These are phyloP conservation scores for Meloidogyne floridensis DNA, from an alignment of 1,140 invertebrate genomes.

Conservation along the genomic window DNA sequence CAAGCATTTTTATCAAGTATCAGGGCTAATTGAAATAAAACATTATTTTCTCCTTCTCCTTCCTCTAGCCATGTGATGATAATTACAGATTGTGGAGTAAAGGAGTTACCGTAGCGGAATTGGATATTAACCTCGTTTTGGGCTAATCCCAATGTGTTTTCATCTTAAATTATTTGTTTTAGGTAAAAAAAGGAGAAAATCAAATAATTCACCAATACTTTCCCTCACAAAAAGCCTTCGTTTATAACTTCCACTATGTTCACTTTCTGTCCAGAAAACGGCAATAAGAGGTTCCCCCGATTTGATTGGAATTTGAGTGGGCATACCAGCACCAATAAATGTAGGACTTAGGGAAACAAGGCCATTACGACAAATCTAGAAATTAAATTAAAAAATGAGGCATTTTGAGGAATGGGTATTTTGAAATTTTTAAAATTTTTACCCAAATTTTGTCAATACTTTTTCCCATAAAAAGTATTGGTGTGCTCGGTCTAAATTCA, in stretches of 20 bases:
- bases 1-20: constrained; percentile 51
- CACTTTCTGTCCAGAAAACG: constrained; percentile 43
- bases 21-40: constrained; percentile 54
- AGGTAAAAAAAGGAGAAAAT: not conserved
- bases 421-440: constrained; percentile 25
- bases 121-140: constrained; percentile 60
- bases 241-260: not conserved
- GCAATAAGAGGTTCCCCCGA: constrained; percentile 45
- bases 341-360: constrained; percentile 34
- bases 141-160: constrained; percentile 46
- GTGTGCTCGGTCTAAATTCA: constrained; percentile 48
- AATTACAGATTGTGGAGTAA: constrained; percentile 50
- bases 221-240: not conserved
- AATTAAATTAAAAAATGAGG: not conserved
- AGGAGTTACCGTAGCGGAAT: constrained; percentile 54
- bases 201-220: not conserved
- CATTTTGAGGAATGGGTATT: constrained; percentile 2
- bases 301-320: constrained; percentile 33
- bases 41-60: constrained; percentile 23
- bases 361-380: constrained; percentile 49
- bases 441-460: constrained; percentile 60
- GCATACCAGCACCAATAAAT: constrained; percentile 27
- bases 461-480: constrained; percentile 54
- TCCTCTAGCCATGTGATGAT: constrained; percentile 54
- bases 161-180: constrained; percentile 32